Evolutionary conservation across 2,113 vertebrate genomes (phyloP).

Genomic region (Notechis scutatus): DNA sequence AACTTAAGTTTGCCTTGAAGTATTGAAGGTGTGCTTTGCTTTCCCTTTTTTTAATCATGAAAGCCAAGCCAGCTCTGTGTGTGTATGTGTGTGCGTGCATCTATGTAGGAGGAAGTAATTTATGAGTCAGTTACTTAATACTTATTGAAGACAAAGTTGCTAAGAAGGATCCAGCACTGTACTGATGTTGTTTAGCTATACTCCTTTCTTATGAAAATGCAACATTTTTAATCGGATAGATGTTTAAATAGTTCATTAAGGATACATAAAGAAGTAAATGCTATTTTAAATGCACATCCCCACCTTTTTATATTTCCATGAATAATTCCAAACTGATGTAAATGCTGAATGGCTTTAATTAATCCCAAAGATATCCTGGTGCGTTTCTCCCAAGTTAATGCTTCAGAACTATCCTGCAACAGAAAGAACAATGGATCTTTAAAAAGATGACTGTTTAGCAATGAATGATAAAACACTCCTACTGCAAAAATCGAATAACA

Average conservation of each 20-base stretch:
- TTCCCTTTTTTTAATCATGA: not conserved
- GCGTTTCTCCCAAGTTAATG: slow-evolving; percentile 66
- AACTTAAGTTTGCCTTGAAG: not conserved
- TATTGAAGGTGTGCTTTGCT: not conserved
- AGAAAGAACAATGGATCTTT: not conserved
- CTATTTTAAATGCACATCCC: not conserved
- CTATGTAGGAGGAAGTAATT: not conserved
- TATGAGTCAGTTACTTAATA: not conserved
- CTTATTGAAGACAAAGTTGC: not conserved
- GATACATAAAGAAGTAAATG: not conserved
- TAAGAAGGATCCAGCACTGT: not conserved
- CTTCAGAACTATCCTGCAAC: slow-evolving; percentile 52
- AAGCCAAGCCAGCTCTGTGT: not conserved
- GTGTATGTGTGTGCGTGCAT: not conserved
- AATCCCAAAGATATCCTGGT: slow-evolving; percentile 63
- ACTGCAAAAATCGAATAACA: not conserved
- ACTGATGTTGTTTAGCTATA: not conserved
- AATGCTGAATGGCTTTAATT: slow-evolving; percentile 61
- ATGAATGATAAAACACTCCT: not conserved
- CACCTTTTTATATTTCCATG: slow-evolving; percentile 79
- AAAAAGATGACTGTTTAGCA: not conserved
- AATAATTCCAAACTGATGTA: slow-evolving; percentile 69
- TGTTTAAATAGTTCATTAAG: not conserved
- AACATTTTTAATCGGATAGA: not conserved
- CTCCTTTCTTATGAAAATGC: not conserved